Conservation (phyloP, 2,888 invertebrate species). For the Coenonympha glycerion region DNA sequence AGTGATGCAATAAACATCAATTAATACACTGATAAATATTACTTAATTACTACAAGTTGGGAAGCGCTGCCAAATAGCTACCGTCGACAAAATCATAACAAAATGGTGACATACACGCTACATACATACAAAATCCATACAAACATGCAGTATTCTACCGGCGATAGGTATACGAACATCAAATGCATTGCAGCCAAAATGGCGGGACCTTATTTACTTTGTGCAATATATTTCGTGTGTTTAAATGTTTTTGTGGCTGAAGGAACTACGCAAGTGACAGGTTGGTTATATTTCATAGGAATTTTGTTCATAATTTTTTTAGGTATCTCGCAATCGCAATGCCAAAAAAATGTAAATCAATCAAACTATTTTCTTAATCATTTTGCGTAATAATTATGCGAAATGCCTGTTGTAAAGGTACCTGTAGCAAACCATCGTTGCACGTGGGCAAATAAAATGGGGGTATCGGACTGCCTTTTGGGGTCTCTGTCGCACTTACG, state of each 20-base stretch:
- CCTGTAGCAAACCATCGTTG: no score
- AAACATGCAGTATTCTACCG: conserved; percentile 15
- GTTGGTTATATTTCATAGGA: background rate
- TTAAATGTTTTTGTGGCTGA: conserved; percentile 7
- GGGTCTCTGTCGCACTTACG: no score
- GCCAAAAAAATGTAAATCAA: no score
- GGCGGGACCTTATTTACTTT: conserved; percentile 1
- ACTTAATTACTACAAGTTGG: conserved; percentile 35
- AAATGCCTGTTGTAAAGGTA: no score
- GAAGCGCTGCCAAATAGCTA: conserved; percentile 36
- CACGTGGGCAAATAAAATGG: no score
- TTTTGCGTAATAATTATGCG: no score
- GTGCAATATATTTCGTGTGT: conserved; percentile 12
- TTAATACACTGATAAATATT: background rate
- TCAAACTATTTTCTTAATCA: no score
- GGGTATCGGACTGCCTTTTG: no score
- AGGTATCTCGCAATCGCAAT: no score
- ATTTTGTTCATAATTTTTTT: background rate
- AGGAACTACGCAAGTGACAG: conserved; percentile 12
- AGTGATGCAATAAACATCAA: background rate
- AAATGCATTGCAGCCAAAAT: conserved; percentile 6
- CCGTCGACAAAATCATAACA: conserved; percentile 47
- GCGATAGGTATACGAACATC: conserved; percentile 5
- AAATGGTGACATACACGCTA: conserved; percentile 32
- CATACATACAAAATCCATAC: conserved; percentile 27